A percentile compares a stretch with the other conserved stretches of the same genome.
Evolutionary conservation across 1,140 invertebrate genomes (phyloP).

Genomic region (Proales similis): DNA sequence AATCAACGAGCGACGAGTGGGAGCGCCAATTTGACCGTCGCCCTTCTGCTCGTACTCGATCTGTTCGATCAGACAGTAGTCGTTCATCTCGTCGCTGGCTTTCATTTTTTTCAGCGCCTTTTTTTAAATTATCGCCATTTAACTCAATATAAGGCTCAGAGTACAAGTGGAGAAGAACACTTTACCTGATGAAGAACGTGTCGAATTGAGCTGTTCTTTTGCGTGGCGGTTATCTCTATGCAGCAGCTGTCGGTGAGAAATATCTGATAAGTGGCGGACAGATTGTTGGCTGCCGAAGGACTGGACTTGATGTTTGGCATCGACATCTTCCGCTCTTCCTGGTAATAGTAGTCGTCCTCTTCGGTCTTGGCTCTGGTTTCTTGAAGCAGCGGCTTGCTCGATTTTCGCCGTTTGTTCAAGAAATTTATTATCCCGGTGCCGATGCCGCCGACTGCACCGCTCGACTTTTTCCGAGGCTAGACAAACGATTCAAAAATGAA

Average conservation of each 20-base stretch:
- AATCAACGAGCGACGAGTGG: background rate
- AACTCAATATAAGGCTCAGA: too few relatives aligned
- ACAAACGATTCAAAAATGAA: too few relatives aligned
- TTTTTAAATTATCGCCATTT: too few relatives aligned
- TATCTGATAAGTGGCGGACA: conserved; percentile 28
- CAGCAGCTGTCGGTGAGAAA: conserved; percentile 33
- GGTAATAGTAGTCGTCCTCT: background rate
- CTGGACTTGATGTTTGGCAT: too few relatives aligned
- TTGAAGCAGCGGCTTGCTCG: conserved; percentile 1
- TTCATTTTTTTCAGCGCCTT: conserved; percentile 25
- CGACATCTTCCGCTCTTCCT: too few relatives aligned
- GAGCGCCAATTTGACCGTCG: background rate
- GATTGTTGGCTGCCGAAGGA: background rate
- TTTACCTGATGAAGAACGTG: conserved; percentile 11
- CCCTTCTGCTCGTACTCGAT: conserved; percentile 16
- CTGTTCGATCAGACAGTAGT: conserved; percentile 27
- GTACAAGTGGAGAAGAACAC: too few relatives aligned
- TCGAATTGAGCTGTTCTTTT: conserved; percentile 6
- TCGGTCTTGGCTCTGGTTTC: background rate
- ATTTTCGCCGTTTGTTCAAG: conserved; percentile 24
- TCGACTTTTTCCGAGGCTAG: too few relatives aligned
- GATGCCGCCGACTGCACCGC: background rate
- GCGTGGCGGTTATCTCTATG: conserved; percentile 24
- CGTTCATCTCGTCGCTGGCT: conserved; percentile 15
- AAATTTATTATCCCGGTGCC: background rate